Base-by-base conservation (phyloP, 2,113 vertebrate genomes). In the Bufo bufo region DNA sequence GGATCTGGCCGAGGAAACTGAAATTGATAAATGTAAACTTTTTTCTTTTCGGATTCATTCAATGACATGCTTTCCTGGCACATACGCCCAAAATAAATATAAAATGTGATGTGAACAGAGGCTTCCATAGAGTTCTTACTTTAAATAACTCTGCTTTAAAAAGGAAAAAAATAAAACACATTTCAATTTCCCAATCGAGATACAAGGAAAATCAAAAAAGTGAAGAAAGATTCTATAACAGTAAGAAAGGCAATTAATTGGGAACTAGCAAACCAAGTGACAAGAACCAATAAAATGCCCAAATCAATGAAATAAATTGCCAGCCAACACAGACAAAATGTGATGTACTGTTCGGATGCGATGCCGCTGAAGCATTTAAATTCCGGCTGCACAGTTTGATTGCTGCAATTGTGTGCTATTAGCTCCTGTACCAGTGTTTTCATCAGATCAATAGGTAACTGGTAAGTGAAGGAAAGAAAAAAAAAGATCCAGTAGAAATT, bases 331-430 rank as follows among this genome's bases (percentile, higher is more conserved):
- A 58, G 84, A 85, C 58, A 77, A 50, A 86, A 78, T 23, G 20
- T n/a, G 17, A 77, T 63, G 54, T 77, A 10, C 54, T 23, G 23
- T 61, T 77, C 63, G 43, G 43, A 85, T 61, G 33, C 23, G 49
- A 83, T 77, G 23, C 71, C 49, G 71, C 71, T 61, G 19, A 75
- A 85, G 84, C 84, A 85, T 85, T 85, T 85, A 85, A 71, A 85
- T 85, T 69, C 71, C 33, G 43, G 43, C 84, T 85, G 71, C 54
- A 85, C 14, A 43, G 54, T 85, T 12, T 77, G 71, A 77, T 85
- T 85, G 72, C 74, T 65, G 43, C 85, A 77, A 78, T 86, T 86
- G 85, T 86, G 65, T 33, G 61, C 74, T 50, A 65, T 63, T 86
- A 78, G 59, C 17, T 78, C 56, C 58, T 85, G 54, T 61, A 85